Percentiles rank a stretch among this genome's conserved stretches.
Evolutionary conservation across 2,888 invertebrate species (phyloP).

Genomic region (Folsomia manolachei): DNA sequence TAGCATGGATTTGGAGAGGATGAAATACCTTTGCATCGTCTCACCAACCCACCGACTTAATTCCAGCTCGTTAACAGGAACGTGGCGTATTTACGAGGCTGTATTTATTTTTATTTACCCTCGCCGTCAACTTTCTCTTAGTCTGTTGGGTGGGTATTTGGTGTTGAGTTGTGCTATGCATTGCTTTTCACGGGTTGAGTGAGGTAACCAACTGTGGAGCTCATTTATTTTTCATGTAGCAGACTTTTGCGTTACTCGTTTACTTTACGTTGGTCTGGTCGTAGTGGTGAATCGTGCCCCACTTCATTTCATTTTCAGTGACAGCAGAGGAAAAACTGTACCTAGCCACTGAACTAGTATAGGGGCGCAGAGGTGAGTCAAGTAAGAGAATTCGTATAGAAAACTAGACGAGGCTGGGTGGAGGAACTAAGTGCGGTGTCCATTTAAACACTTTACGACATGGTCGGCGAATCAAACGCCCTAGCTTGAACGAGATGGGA

Average conservation of each 20-base stretch:
- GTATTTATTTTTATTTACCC: not conserved
- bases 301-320: not conserved
- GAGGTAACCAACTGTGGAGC: not conserved
- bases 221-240: not conserved
- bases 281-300: not conserved
- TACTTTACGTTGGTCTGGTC: no score
- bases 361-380: not conserved
- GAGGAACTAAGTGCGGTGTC: not conserved
- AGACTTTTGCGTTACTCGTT: no score
- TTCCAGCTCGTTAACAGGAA: not conserved
- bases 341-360: not conserved
- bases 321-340: not conserved
- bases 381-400: no score
- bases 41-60: no score
- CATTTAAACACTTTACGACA: conserved; percentile 6
- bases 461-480: conserved; percentile 1
- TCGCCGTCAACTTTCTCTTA: not conserved
- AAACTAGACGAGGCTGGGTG: no score
- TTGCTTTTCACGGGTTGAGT: no score
- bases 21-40: no score
- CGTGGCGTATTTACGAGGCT: not conserved
- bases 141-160: no score
- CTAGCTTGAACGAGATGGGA: conserved; percentile 3
- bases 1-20: no score
- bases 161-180: no score